Base-by-base conservation (phyloP, 2,113 vertebrate genomes). In the Amphiprion percula region DNA sequence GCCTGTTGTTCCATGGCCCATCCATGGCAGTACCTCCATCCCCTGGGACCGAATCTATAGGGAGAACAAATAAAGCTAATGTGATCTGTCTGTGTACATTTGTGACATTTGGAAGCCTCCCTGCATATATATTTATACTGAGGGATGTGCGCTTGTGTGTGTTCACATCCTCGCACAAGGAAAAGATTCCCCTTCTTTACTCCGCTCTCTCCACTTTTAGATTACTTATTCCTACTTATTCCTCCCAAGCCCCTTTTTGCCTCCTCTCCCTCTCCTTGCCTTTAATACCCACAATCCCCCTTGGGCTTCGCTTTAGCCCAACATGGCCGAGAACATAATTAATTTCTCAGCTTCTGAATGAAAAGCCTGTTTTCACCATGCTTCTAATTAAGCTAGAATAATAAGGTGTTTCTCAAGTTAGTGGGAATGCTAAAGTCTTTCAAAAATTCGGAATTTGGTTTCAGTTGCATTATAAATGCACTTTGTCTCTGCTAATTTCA, bases 271-370 rank as follows among this genome's bases (percentile, higher is more conserved):
- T 49, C 70, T 63, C 39, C 62, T 44, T 58, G 69, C 80, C 76
- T 88, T 85, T 91, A 93, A 92, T 93, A 91, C 83, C 91, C 85
- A 89, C 87, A 91, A 88, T 89, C 87, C 83, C 88, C 86, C 79
- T 73, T 68, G 90, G 91, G 90, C 90, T 79, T 88, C 56, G 33
- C 84, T 88, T 88, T 91, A 87, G 89, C 83, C 81, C 47, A 61
- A 91, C 90, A 91, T 86, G 86, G 85, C 84, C 61, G 73, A 81
- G 81, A 83, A 89, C 90, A 88, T 93, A 91, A 94, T 94, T 91
- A 88, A 92, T 91, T 92, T 89, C 90, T 83, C 87, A 87, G 77
- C 77, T 86, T 92, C 83, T 87, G 85, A 91, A 91, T 90, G 85
- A 89, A 94, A 93, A 90, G 68, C 65, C 83, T 82, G 83, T 91